A percentile compares a stretch with the other conserved stretches of the same genome.
These are phyloP conservation scores for Phengaris alcon DNA, from an alignment of 2,888 invertebrate species.

Conservation along the genomic window DNA sequence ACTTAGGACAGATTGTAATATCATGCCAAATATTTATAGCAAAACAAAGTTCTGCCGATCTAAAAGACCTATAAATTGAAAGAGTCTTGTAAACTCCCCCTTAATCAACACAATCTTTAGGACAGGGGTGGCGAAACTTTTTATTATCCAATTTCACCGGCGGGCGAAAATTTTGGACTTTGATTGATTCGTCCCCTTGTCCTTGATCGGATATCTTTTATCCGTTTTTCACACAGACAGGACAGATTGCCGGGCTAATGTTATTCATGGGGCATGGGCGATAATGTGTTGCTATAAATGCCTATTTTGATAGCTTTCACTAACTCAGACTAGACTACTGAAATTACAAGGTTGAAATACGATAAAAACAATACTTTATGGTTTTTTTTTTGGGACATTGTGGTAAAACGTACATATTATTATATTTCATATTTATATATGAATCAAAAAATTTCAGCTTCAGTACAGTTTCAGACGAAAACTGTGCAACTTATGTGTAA, in stretches of 20 bases:
- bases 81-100: conserved; percentile 6
- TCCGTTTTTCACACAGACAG: conserved; percentile 10
- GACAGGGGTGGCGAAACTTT: conserved; percentile 21
- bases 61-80: conserved; percentile 3
- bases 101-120: conserved; percentile 14
- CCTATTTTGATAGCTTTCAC: neutral
- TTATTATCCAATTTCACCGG: conserved; percentile 43
- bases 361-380: too few relatives aligned
- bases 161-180: conserved; percentile 42
- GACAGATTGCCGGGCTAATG: conserved; percentile 32
- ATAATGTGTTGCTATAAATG: neutral
- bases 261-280: conserved; percentile 39
- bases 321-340: too few relatives aligned
- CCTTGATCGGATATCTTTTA: conserved; percentile 33
- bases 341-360: too few relatives aligned
- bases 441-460: too few relatives aligned
- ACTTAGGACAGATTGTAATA: neutral
- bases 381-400: too few relatives aligned
- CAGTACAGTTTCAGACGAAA: too few relatives aligned
- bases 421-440: too few relatives aligned
- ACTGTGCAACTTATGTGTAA: too few relatives aligned
- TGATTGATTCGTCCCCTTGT: conserved; percentile 47
- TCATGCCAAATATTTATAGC: neutral
- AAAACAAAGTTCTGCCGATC: neutral
- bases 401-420: too few relatives aligned